Conservation (phyloP, 2,888 invertebrate species). For the Augochlorella aurata region DNA sequence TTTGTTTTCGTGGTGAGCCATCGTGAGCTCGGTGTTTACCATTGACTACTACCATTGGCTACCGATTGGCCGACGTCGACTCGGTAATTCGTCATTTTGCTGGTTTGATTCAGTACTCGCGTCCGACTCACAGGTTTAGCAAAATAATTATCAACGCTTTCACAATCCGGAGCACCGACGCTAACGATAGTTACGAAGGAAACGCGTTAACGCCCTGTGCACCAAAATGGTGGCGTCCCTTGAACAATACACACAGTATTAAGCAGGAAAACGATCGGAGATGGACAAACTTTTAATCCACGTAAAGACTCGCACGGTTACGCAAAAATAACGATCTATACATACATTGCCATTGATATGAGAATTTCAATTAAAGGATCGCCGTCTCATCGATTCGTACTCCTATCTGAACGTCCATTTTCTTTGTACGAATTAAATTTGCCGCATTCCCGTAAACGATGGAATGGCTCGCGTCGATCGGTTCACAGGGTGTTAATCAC, state of each 20-base stretch:
- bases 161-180: conserved; percentile 14
- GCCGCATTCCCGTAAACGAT: conserved; percentile 1
- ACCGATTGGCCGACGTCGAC: not conserved
- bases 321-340: not conserved
- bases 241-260: not conserved
- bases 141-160: conserved; percentile 26
- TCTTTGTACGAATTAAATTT: not conserved
- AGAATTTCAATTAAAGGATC: not conserved
- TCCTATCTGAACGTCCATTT: not conserved
- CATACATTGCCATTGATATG: not conserved
- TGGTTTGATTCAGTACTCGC: conserved; percentile 6
- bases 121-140: not conserved
- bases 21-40: conserved; percentile 11
- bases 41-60: not conserved
- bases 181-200: conserved; percentile 7
- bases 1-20: not conserved
- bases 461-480: conserved; percentile 7
- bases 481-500: conserved; percentile 32
- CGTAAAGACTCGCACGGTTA: not conserved
- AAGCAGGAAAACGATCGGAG: not conserved
- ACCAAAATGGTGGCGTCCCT: not conserved
- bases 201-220: conserved; percentile 22
- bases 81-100: not conserved
- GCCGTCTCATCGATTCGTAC: not conserved
- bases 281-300: not conserved